A percentile compares a stretch with the other conserved stretches of the same genome.
phyloP scores from a whole-genome alignment of 2,888 invertebrate genomes.

The Hyles lineata region DNA sequence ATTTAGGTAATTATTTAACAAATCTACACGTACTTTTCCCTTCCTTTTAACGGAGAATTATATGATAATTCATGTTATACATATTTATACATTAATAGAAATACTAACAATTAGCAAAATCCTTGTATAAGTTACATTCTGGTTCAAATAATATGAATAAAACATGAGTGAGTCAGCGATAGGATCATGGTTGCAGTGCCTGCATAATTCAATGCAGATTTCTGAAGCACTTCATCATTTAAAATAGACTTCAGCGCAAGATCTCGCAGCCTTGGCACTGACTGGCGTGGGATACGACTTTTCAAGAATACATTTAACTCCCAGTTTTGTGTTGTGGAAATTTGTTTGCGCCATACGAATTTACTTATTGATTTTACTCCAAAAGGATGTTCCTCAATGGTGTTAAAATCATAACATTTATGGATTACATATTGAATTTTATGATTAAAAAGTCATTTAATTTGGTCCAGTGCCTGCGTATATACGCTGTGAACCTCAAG shows the following conservation, averaged over 20 bases:
- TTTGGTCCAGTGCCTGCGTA: no score
- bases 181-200: background rate
- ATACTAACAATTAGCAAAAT: no score
- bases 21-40: no score
- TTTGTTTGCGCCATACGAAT: background rate
- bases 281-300: background rate
- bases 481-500: no score
- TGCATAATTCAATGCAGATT: background rate
- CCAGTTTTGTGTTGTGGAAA: background rate
- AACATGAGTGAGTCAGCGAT: background rate
- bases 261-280: background rate
- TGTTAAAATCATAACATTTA: no score
- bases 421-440: no score
- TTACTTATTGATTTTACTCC: background rate
- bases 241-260: constrained; percentile 3
- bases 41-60: no score
- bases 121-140: background rate
- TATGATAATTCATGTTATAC: no score
- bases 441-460: no score
- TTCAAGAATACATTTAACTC: background rate
- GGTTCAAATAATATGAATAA: background rate
- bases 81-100: no score
- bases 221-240: background rate
- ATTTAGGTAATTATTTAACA: no score
- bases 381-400: no score